phyloP scores from a whole-genome alignment of 2,888 invertebrate genomes.

The Orthosia incerta region DNA sequence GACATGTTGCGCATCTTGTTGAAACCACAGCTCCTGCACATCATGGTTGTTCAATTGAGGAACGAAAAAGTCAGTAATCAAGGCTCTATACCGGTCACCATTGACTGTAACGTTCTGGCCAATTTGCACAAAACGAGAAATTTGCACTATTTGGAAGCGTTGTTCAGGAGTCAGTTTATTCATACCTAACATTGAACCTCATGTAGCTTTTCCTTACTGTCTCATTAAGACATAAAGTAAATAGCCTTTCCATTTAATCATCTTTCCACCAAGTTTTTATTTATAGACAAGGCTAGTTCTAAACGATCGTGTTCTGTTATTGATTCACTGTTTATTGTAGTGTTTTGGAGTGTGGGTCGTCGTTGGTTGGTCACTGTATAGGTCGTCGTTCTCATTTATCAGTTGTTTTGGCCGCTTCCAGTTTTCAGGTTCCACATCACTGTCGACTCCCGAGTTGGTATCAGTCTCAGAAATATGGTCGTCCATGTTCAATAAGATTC shows the following conservation, averaged over 20 bases:
- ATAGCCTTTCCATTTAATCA: slow-evolving; percentile 77
- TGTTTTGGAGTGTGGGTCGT: neutral
- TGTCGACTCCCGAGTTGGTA: slow-evolving; percentile 51
- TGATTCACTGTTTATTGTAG: slow-evolving; percentile 10
- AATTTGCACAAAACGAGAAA: too few relatives aligned
- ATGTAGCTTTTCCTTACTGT: slow-evolving; percentile 78
- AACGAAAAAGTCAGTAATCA: too few relatives aligned
- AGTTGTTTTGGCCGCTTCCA: slow-evolving; percentile 70
- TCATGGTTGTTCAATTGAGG: too few relatives aligned
- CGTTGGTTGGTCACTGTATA: neutral
- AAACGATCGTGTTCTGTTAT: slow-evolving; percentile 66
- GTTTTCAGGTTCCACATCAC: slow-evolving; percentile 73
- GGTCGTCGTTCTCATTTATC: slow-evolving; percentile 66
- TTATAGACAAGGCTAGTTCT: slow-evolving; percentile 78
- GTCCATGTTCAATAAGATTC: slow-evolving; percentile 60
- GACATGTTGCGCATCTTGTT: too few relatives aligned
- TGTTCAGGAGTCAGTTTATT: too few relatives aligned
- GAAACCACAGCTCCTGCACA: too few relatives aligned
- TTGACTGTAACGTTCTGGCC: too few relatives aligned
- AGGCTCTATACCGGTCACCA: too few relatives aligned
- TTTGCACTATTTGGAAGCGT: too few relatives aligned
- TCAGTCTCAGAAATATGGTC: slow-evolving; percentile 45
- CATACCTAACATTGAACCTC: too few relatives aligned
- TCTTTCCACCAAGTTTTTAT: slow-evolving; percentile 80
- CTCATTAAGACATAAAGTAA: slow-evolving; percentile 76